These are phyloP conservation scores for Leptoteleia sp. DNA, from an alignment of 1,140 invertebrate species.

Conservation along the genomic window DNA sequence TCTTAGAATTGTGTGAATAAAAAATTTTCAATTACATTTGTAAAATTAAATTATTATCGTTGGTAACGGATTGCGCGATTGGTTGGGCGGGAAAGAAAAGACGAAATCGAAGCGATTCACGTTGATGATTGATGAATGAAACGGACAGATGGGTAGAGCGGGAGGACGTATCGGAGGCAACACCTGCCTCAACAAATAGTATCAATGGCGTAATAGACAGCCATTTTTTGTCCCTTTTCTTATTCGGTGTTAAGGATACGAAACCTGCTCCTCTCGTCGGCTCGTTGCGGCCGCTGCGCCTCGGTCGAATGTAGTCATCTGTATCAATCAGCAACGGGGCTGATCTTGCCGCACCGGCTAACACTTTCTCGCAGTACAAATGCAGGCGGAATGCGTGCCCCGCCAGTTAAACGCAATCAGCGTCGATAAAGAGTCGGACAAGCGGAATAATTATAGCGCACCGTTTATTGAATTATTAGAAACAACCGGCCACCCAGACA, in stretches of 20 bases:
- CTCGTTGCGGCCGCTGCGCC: conserved; percentile 51
- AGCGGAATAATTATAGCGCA: conserved; percentile 70
- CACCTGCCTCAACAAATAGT: conserved; percentile 41
- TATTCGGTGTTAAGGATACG: conserved; percentile 48
- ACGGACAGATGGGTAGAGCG: too few species aligned
- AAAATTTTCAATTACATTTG: too few species aligned
- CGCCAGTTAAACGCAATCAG: conserved; percentile 71
- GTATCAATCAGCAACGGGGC: conserved; percentile 71
- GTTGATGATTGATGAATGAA: too few species aligned
- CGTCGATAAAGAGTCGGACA: conserved; percentile 67
- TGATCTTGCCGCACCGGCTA: conserved; percentile 19
- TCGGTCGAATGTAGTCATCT: conserved; percentile 74
- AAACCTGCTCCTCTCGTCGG: conserved; percentile 72
- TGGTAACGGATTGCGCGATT: too few species aligned
- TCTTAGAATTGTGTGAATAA: too few species aligned
- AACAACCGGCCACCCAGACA: conserved; percentile 40
- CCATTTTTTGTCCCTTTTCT: conserved; percentile 61
- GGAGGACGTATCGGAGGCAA: neutral
- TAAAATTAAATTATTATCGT: too few species aligned
- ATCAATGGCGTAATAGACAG: conserved; percentile 41
- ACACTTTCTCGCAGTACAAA: conserved; percentile 68
- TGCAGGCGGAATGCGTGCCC: conserved; percentile 32
- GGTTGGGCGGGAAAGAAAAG: too few species aligned
- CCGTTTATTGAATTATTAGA: conserved; percentile 70
- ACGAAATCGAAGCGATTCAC: too few species aligned